A percentile compares a stretch with the other conserved stretches of the same genome.
phyloP scores from a whole-genome alignment of 2,888 invertebrate genomes.

The Andrena chrysosceles region DNA sequence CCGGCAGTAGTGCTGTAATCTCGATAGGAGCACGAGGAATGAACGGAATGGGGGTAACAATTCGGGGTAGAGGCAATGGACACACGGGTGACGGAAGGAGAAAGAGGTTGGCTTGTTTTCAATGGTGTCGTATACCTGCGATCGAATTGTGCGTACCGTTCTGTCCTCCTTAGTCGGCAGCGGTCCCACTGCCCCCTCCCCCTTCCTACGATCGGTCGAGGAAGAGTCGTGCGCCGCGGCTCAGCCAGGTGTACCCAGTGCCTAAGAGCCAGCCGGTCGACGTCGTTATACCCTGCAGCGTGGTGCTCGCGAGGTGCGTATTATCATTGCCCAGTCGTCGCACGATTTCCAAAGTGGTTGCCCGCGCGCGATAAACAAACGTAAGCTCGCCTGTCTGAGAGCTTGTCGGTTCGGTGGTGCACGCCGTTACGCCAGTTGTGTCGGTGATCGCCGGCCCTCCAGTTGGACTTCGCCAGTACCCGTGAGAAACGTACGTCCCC shows the following conservation, averaged over 20 bases:
- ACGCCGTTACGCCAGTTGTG: constrained; percentile 62
- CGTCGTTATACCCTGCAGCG: constrained; percentile 68
- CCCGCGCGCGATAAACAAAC: constrained; percentile 61
- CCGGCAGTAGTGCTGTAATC: constrained; percentile 6
- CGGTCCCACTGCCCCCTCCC: constrained; percentile 74
- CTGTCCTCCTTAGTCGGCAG: constrained; percentile 83
- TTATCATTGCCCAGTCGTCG: constrained; percentile 69
- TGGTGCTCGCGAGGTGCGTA: constrained; percentile 62
- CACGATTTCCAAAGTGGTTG: constrained; percentile 59
- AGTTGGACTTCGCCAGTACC: background rate
- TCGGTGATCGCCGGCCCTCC: constrained; percentile 40
- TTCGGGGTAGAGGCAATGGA: constrained; percentile 55
- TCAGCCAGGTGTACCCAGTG: constrained; percentile 80
- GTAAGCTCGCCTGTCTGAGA: constrained; percentile 33
- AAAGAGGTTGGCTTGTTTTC: constrained; percentile 79
- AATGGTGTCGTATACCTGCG: constrained; percentile 82
- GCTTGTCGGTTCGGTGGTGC: constrained; percentile 45
- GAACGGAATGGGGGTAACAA: constrained; percentile 41
- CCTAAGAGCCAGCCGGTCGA: constrained; percentile 74
- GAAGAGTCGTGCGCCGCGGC: constrained; percentile 79
- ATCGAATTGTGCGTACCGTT: constrained; percentile 84
- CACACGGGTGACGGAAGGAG: constrained; percentile 42
- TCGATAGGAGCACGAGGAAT: constrained; percentile 34
- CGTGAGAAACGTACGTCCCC: constrained; percentile 36
- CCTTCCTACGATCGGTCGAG: constrained; percentile 80